These are phyloP conservation scores for Cremastobaeus sp. DNA, from an alignment of 2,888 invertebrate genomes.

Conservation along the genomic window DNA sequence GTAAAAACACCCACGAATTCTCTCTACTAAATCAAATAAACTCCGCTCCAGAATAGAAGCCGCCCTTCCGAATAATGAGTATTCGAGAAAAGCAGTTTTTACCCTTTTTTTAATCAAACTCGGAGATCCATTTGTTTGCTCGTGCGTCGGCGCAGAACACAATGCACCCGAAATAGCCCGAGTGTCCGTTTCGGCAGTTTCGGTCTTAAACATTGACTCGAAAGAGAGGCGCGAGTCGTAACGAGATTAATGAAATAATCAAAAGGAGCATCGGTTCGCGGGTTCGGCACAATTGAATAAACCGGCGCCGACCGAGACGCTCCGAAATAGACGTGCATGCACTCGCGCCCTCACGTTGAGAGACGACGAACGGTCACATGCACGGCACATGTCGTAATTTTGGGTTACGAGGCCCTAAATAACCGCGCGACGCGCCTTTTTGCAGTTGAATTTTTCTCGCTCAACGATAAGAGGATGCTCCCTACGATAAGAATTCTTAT, in stretches of 20 bases:
- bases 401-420: slow-evolving; percentile 37
- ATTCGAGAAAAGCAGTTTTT: slow-evolving; percentile 17
- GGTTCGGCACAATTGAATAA: slow-evolving; percentile 11
- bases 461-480: slow-evolving; percentile 22
- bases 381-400: slow-evolving; percentile 13
- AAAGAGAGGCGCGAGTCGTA: slow-evolving; percentile 12
- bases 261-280: slow-evolving; percentile 10
- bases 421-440: slow-evolving; percentile 24
- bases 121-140: slow-evolving; percentile 33
- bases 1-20: not conserved
- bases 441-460: slow-evolving; percentile 43
- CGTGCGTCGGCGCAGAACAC: slow-evolving; percentile 12
- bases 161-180: slow-evolving; percentile 23
- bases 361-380: slow-evolving; percentile 11
- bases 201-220: too few species aligned
- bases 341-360: not conserved
- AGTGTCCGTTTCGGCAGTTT: too few species aligned
- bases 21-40: slow-evolving; percentile 26
- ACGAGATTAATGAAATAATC: slow-evolving; percentile 35
- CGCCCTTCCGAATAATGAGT: slow-evolving; percentile 7
- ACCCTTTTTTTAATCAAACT: slow-evolving; percentile 28
- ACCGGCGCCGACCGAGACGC: not conserved
- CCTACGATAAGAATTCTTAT: slow-evolving; percentile 45
- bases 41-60: slow-evolving; percentile 16
- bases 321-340: slow-evolving; percentile 8